Conservation (phyloP, 2,113 vertebrate species). For the Macrotis lagotis region DNA sequence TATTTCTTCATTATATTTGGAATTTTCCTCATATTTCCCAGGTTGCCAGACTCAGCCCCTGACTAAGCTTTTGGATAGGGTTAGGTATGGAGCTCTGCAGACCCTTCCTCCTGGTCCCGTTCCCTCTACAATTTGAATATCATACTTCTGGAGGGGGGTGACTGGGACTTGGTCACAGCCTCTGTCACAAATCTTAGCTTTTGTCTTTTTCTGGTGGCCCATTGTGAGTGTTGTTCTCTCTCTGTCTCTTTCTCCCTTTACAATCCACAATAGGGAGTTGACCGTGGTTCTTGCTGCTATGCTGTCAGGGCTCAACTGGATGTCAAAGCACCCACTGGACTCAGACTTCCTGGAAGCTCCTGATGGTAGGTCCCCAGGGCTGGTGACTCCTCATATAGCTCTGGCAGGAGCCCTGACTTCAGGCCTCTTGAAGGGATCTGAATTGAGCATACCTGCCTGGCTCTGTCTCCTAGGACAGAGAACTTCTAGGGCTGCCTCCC, state of each 20-base stretch:
- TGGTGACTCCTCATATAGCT: neutral
- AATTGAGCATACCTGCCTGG: neutral
- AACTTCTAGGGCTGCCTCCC: neutral
- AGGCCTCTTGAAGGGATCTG: neutral
- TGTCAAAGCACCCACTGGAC: neutral
- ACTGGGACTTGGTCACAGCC: neutral
- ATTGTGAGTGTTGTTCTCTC: neutral
- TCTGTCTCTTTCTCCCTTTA: too few species aligned
- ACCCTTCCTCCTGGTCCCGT: neutral
- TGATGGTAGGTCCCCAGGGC: too few species aligned
- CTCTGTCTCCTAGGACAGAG: neutral
- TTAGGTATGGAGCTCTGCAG: too few species aligned
- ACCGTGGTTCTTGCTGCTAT: neutral
- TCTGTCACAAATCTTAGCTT: neutral
- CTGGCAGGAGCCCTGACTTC: neutral
- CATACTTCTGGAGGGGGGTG: neutral
- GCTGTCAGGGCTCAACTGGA: neutral
- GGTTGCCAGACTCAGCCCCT: neutral
- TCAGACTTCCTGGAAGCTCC: neutral
- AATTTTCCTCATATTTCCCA: neutral
- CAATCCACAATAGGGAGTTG: neutral
- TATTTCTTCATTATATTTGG: neutral
- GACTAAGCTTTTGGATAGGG: too few species aligned
- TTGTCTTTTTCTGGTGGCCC: neutral
- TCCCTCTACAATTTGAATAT: neutral